These are phyloP conservation scores for human DNA, from an alignment of 2,113 vertebrate genomes.

Conservation along the genomic window DNA sequence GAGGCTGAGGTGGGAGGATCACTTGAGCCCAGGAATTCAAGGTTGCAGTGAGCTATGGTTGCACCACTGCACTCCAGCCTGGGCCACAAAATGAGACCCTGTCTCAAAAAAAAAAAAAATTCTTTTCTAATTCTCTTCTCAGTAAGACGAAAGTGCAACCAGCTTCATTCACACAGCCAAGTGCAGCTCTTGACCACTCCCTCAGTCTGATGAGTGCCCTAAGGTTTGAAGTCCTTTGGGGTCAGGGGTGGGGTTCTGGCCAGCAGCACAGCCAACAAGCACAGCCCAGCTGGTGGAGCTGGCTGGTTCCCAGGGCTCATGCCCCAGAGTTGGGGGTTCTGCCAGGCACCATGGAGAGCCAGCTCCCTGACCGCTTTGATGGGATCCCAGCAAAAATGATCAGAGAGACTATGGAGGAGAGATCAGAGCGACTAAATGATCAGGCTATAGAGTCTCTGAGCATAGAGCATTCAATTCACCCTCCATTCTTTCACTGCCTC, in stretches of 20 bases:
- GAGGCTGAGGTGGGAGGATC: background rate
- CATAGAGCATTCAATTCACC: too few relatives aligned
- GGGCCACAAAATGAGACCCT: background rate
- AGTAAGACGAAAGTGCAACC: background rate
- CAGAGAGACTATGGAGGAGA: too few relatives aligned
- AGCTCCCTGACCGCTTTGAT: background rate
- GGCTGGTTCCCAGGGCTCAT: background rate
- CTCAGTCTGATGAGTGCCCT: background rate
- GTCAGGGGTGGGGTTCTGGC: background rate
- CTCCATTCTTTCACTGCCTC: background rate
- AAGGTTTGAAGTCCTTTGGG: background rate
- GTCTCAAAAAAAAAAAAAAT: background rate
- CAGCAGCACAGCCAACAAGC: background rate
- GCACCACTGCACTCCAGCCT: background rate
- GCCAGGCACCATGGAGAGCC: background rate
- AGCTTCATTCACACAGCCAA: background rate
- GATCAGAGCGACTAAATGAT: too few relatives aligned
- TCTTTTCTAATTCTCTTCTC: background rate
- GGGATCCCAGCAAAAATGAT: background rate
- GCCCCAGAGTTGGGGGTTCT: background rate
- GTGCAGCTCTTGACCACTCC: background rate
- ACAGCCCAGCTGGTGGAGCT: background rate
- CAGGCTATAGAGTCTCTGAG: background rate
- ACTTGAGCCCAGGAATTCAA: background rate
- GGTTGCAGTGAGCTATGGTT: background rate